These are phyloP conservation scores for Polymixis lichenea DNA, from an alignment of 2,888 invertebrate species.

Conservation along the genomic window DNA sequence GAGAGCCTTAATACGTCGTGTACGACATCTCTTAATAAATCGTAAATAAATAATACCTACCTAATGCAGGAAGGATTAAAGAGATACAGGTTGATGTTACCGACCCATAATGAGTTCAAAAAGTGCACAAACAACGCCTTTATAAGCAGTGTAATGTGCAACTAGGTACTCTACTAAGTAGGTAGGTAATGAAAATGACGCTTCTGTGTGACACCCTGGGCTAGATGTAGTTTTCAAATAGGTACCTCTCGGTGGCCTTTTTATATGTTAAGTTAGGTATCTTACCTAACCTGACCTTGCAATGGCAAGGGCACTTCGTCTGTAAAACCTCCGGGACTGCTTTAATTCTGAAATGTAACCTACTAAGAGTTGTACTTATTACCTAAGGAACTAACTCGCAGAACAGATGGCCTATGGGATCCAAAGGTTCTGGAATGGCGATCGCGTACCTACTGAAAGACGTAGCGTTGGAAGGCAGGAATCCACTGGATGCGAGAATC, in stretches of 20 bases:
- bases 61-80: constrained; percentile 3
- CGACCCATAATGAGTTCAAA: constrained; percentile 18
- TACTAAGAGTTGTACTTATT: too few species aligned
- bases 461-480: too few species aligned
- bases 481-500: too few species aligned
- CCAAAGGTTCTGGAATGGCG: too few species aligned
- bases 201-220: not conserved
- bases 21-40: too few species aligned
- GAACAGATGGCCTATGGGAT: too few species aligned
- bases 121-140: constrained; percentile 2
- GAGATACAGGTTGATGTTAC: constrained; percentile 9
- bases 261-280: not conserved
- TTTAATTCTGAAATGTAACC: not conserved
- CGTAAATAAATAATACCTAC: too few species aligned
- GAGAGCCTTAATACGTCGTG: not conserved
- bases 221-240: not conserved
- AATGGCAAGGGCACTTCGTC: not conserved
- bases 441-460: too few species aligned
- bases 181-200: not conserved
- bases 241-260: not conserved
- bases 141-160: not conserved
- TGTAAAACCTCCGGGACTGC: not conserved
- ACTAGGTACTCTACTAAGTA: not conserved
- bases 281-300: not conserved
- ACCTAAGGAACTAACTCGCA: not conserved